phyloP scores from a whole-genome alignment of 2,888 invertebrate genomes.

The Cantharis nigra region DNA sequence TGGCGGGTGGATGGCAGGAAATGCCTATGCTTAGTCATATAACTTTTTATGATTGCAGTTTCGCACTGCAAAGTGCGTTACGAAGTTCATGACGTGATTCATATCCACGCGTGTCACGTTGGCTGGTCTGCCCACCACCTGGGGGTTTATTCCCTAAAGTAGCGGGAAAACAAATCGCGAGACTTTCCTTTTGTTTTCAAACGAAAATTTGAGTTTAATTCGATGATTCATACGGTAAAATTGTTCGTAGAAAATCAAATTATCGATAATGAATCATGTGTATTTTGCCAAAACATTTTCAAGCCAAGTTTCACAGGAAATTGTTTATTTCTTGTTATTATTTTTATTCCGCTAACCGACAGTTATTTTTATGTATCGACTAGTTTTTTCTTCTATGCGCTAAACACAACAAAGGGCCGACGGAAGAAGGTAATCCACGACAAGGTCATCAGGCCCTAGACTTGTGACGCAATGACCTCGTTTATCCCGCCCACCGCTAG shows the following conservation, averaged over 20 bases:
- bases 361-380: neutral
- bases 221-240: neutral
- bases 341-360: neutral
- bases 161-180: neutral
- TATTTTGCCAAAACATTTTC: neutral
- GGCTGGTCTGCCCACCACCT: neutral
- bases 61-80: neutral
- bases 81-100: neutral
- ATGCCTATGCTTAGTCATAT: conserved; percentile 32
- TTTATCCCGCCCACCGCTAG: conserved; percentile 18
- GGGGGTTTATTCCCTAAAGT: neutral
- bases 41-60: neutral
- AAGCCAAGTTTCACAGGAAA: neutral
- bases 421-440: conserved; percentile 15
- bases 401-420: neutral
- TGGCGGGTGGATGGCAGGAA: conserved; percentile 35
- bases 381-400: neutral
- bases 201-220: neutral
- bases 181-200: neutral
- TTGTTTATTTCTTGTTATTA: neutral
- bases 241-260: neutral
- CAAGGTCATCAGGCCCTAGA: conserved; percentile 29
- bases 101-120: neutral
- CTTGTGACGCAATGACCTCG: conserved; percentile 28
- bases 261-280: neutral